Conservation (phyloP, 2,113 vertebrate species). For the Hippocampus barbouri region DNA sequence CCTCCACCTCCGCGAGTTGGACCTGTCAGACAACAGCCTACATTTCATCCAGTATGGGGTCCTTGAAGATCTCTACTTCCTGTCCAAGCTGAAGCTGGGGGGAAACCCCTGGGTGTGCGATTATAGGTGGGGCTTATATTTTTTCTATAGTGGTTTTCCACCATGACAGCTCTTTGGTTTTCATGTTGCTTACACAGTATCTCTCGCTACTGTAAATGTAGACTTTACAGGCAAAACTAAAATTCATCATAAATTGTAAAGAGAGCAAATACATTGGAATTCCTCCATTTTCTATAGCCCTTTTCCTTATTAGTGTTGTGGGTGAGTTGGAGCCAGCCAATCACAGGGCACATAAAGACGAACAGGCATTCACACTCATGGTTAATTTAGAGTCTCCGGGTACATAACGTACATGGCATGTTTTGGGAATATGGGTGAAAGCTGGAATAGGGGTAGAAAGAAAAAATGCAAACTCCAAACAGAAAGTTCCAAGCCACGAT, state of each 20-base stretch:
- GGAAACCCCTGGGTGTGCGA: slow-evolving; percentile 67
- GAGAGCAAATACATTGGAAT: neutral
- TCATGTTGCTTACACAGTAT: neutral
- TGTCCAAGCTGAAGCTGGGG: slow-evolving; percentile 53
- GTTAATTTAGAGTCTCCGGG: too few species aligned
- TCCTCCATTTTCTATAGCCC: neutral
- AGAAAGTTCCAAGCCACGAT: too few species aligned
- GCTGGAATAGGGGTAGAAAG: too few species aligned
- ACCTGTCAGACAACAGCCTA: slow-evolving; percentile 58
- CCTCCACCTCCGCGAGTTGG: slow-evolving; percentile 59
- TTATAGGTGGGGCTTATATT: slow-evolving; percentile 57
- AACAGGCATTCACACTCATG: neutral
- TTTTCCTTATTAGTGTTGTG: neutral
- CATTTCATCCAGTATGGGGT: slow-evolving; percentile 58
- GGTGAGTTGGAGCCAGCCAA: neutral
- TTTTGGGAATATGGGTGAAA: too few species aligned
- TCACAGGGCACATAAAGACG: neutral
- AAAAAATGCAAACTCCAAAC: too few species aligned
- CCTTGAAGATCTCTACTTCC: slow-evolving; percentile 68
- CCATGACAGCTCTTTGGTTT: neutral
- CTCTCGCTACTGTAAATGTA: neutral
- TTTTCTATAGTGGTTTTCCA: neutral
- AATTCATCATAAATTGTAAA: neutral
- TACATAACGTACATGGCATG: too few species aligned
- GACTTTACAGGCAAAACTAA: neutral